phyloP scores from a whole-genome alignment of 2,797 vertebrate species.

The Amniataba percoides region DNA sequence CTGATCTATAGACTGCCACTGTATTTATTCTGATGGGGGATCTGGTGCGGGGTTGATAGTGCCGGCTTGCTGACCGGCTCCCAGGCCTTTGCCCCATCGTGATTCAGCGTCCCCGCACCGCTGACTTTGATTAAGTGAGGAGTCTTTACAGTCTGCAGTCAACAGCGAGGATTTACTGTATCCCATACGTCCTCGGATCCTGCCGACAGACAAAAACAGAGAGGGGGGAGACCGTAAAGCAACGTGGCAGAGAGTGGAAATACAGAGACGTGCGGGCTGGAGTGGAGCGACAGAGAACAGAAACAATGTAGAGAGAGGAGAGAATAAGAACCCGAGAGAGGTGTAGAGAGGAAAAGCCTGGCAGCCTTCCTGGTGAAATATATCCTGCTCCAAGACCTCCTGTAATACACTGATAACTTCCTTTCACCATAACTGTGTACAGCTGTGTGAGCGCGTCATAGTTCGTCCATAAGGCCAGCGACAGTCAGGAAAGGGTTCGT shows the following conservation, averaged over 20 bases:
- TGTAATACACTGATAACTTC: constrained; percentile 60
- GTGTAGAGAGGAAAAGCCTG: constrained; percentile 20
- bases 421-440: constrained; percentile 43
- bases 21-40: constrained; percentile 30
- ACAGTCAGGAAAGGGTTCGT: background rate
- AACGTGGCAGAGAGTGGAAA: constrained; percentile 19
- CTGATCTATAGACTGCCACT: constrained; percentile 28
- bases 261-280: constrained; percentile 22
- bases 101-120: constrained; percentile 51
- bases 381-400: constrained; percentile 34
- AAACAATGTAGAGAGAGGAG: constrained; percentile 33
- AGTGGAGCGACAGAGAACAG: constrained; percentile 22
- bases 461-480: constrained; percentile 1
- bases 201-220: constrained; percentile 33
- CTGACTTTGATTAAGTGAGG: constrained; percentile 72
- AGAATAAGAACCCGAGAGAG: constrained; percentile 22
- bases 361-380: constrained; percentile 50
- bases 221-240: constrained; percentile 17
- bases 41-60: constrained; percentile 42
- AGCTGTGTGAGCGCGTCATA: constrained; percentile 11
- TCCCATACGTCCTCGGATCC: constrained; percentile 40
- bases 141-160: constrained; percentile 52
- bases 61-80: constrained; percentile 44
- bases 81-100: constrained; percentile 55
- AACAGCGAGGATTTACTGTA: constrained; percentile 52